Conservation (phyloP, 2,113 vertebrate genomes). For the Aleadryas rufinucha region DNA sequence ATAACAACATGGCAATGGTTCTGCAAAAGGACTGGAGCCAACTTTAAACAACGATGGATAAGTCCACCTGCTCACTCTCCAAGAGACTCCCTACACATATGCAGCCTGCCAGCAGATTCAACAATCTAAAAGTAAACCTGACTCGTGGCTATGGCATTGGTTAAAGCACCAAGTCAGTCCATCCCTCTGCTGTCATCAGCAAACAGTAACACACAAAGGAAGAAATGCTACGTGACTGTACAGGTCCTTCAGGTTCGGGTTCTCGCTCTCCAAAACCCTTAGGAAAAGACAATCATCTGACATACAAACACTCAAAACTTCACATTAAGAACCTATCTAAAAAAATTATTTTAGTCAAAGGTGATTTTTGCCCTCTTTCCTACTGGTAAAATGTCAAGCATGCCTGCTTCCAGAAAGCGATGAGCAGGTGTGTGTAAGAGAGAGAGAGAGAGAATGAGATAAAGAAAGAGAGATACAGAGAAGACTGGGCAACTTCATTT, state of each 20-base stretch:
- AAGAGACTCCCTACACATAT: neutral
- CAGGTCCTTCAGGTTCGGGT: neutral
- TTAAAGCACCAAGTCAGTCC: neutral
- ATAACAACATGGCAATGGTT: neutral
- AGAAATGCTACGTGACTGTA: neutral
- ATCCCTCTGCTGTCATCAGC: neutral
- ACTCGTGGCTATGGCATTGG: neutral
- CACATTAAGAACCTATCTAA: neutral
- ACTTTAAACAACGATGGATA: neutral
- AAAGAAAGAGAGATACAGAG: neutral
- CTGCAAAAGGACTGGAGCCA: neutral
- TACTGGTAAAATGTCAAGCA: neutral
- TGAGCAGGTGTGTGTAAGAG: neutral
- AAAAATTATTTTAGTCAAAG: neutral
- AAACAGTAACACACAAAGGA: neutral
- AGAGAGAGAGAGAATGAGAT: neutral
- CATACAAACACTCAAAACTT: neutral
- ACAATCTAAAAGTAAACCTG: neutral
- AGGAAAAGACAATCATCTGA: neutral
- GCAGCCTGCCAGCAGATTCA: slow-evolving; percentile 25
- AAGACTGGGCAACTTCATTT: neutral
- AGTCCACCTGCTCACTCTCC: slow-evolving; percentile 14
- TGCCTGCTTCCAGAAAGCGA: neutral
- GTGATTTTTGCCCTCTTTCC: neutral
- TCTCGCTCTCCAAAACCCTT: neutral